Evolutionary conservation across 2,113 vertebrate species (phyloP), one percentile per base, ranked within the genome.

Genomic region (Apaloderma vittatum): DNA sequence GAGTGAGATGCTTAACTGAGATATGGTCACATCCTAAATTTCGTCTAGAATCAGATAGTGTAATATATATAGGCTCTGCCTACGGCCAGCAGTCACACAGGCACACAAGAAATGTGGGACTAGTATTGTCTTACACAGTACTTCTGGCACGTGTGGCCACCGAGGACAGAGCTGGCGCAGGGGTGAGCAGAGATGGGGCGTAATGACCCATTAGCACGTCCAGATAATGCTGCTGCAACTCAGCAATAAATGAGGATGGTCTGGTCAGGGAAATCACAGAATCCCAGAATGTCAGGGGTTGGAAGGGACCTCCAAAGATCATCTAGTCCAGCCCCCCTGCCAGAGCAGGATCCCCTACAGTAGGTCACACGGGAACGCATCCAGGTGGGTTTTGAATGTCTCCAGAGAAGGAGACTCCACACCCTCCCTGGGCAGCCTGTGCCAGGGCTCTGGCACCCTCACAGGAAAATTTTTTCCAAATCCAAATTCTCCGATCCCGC

Each of bases 131-230:
- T 19, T 49, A 45, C 7, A 8, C 10, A 19, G 10, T 40, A 6
- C 26, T 51, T 59, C 58, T 57, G 48, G 19, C 43, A 37, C 43
- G 48, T 45, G 12, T 5, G 37, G 10, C 23, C 18, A 15, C 18
- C 0, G 11, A n/a, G n/a, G 26, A 58, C 22, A 63, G 58, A 67
- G 7, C 19, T 34, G 37, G 37, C 21, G 45, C 4, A 26, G 45
- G 8, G 27, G 6, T 23, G 27, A 46, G 26, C 0, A 2, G 23
- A 55, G 3, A 26, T 14, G 29, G 30, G 3, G 8, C 62, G 6
- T 46, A 51, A 49, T 7, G 3, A 8, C 55, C 18, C 0, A 0
- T 61, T 24, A 55, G 36, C 24, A 54, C 57, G 40, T 79, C 51
- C 61, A 71, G 51, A 22, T 3, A 61, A 7, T n/a, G 15, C 16